Evolutionary conservation across 2,113 vertebrate species (phyloP).

Genomic region (Alligator mississippiensis): DNA sequence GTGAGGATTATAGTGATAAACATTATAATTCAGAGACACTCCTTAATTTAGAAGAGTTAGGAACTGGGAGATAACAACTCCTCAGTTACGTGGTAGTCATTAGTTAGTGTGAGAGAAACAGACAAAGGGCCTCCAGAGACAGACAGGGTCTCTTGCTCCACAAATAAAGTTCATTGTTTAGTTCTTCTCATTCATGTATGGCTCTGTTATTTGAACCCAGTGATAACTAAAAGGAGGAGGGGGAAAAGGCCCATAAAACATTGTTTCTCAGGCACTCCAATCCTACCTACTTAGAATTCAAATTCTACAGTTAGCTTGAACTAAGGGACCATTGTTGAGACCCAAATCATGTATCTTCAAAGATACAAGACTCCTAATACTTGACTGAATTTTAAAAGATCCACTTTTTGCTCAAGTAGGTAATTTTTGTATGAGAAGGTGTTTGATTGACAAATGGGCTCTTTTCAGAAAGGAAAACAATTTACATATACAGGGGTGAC

Average conservation of each 20-base stretch:
- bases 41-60: too few species aligned
- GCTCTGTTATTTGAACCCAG: too few species aligned
- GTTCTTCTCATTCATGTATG: too few species aligned
- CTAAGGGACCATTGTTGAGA: not conserved
- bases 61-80: too few species aligned
- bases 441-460: not conserved
- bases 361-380: not conserved
- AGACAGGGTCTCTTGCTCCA: too few species aligned
- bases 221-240: not conserved
- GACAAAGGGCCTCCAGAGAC: too few species aligned
- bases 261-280: not conserved
- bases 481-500: too few species aligned
- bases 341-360: not conserved
- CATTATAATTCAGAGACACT: too few species aligned
- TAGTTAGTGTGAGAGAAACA: too few species aligned
- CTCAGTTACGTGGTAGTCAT: too few species aligned
- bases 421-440: not conserved
- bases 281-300: not conserved
- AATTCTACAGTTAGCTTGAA: not conserved
- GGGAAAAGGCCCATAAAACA: not conserved
- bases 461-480: not conserved
- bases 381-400: not conserved
- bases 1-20: too few species aligned
- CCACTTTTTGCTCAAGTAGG: not conserved
- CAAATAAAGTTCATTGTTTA: too few species aligned